Base-by-base conservation (phyloP, 2,888 invertebrate genomes). In the Allacma fusca region DNA sequence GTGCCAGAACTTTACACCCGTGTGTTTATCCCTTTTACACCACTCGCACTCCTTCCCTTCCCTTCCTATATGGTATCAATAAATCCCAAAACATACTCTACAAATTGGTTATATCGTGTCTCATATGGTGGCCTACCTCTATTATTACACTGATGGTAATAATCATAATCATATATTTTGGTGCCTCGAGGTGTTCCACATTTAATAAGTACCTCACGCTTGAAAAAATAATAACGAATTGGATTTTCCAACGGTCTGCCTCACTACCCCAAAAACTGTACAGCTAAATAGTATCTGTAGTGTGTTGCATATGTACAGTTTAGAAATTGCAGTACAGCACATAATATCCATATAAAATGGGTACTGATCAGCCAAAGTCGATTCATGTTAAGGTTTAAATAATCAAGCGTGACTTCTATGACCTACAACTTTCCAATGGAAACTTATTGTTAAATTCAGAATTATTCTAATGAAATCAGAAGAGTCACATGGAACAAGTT, bases 21-120 rank as follows among this genome's bases (percentile, higher is more conserved):
- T 50, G n/a, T 19, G 16, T 50, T 50, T 50, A 50, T 50, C 50
- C 50, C 50, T 50, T 50, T 50, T 50, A 50, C 50, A 19, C 50
- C 50, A 34, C 34, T 34, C 16, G 2, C n/a, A 50, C 50, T 40
- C n/a, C 2, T 19, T 50, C 19, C 50, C 13, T 40, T 40, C 7
- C 40, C 13, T 13, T 40, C 13, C 13, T 40, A 9, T 9, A 40
- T 40, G 13, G 40, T 50, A 50, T 34, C 34, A 34, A 34, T 19
- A 50, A 50, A 50, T 50, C 50, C 50, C 2, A 13, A 50, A 13
- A 50, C n/a, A 19, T 19, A 13, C n/a, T 19, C 50, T 50, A 73
- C 73, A 73, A 73, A 73, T 73, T 73, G 73, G 29, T 73, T 65
- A n/a, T n/a, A 16, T 65, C 28, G 65, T 65, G 34, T 29, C 28